These are phyloP conservation scores for Acanthaster planci DNA, from an alignment of 35 echinoderm and acorn worm species.

Conservation along the genomic window DNA sequence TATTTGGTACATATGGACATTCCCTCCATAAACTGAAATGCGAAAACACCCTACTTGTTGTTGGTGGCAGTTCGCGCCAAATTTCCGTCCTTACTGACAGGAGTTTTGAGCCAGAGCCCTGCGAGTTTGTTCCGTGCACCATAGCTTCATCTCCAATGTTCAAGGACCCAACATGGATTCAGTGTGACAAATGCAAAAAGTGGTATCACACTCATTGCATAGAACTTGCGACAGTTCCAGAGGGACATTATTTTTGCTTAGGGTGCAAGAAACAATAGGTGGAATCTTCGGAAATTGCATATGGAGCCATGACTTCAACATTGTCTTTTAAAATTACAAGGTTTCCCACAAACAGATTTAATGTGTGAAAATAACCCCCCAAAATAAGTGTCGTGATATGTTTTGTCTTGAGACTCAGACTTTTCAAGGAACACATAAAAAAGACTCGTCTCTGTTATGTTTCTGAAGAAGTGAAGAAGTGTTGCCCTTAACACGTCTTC, in stretches of 20 bases:
- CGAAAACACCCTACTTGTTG: neutral
- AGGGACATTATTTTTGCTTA: neutral
- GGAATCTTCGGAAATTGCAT: too few species aligned
- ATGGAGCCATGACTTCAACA: too few species aligned
- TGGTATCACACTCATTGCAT: neutral
- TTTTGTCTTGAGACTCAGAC: too few species aligned
- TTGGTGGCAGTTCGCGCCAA: neutral
- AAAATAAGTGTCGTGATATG: too few species aligned
- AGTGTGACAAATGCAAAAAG: neutral
- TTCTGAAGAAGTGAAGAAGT: too few species aligned
- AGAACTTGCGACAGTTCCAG: neutral
- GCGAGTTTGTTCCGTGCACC: neutral
- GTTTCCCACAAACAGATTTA: too few species aligned
- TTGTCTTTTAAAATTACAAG: too few species aligned
- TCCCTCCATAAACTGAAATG: neutral
- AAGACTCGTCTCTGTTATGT: too few species aligned
- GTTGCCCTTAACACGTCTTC: too few species aligned
- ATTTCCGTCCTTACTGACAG: neutral
- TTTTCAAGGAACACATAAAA: too few species aligned
- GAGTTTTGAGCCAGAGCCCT: neutral
- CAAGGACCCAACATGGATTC: neutral
- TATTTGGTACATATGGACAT: neutral
- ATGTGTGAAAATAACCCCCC: too few species aligned
- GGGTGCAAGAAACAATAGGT: neutral
- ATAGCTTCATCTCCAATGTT: neutral